Percentiles rank a stretch among this genome's conserved stretches.
Conservation (phyloP, 1,140 invertebrate species). For the Whitmania pigra region DNA sequence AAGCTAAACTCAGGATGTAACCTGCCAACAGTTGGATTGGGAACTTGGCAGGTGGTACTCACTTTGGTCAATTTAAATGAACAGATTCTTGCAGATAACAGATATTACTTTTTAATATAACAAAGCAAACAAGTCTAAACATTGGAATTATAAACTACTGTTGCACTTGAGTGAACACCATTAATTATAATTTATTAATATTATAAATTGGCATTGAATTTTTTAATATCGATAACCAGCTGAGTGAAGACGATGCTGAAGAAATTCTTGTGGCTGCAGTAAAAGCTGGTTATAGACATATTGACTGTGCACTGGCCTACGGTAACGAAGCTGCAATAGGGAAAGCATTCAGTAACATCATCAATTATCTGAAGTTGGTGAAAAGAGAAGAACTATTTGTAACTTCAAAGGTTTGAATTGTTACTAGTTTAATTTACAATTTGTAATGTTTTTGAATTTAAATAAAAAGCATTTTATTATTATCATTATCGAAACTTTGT, state of each 20-base stretch:
- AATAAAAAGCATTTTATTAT: no score
- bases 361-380: slow-evolving; percentile 49
- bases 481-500: no score
- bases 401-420: slow-evolving; percentile 43
- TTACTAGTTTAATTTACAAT: no score
- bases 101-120: no score
- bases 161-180: no score
- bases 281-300: slow-evolving; percentile 68
- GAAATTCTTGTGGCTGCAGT: slow-evolving; percentile 66
- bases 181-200: no score
- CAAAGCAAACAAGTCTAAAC: no score
- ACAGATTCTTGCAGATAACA: no score
- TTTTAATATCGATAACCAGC: slow-evolving; percentile 40
- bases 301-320: slow-evolving; percentile 76
- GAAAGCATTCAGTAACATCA: slow-evolving; percentile 55
- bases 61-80: no score
- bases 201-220: no score
- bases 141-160: no score
- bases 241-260: slow-evolving; percentile 56
- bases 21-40: slow-evolving; percentile 58
- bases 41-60: slow-evolving; percentile 58
- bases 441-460: no score
- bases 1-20: slow-evolving; percentile 40
- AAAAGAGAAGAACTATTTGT: slow-evolving; percentile 74
- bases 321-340: slow-evolving; percentile 74